phyloP scores from a whole-genome alignment of 2,113 vertebrate species.

The Hyla sarda region DNA sequence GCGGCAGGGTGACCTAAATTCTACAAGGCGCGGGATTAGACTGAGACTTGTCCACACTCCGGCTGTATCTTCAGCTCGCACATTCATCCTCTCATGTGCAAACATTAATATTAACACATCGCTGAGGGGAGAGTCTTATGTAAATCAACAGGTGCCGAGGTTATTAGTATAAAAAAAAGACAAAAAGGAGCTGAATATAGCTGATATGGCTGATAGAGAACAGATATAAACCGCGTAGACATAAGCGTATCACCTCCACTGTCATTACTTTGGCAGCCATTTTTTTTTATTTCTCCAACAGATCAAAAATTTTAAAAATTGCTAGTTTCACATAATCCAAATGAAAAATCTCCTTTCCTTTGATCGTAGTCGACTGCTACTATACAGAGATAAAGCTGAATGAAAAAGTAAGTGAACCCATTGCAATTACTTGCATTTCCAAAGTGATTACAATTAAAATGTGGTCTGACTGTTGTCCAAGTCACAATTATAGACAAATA shows the following conservation, averaged over 20 bases:
- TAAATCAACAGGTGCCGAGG: background rate
- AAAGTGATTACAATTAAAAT: no score
- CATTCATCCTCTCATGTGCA: background rate
- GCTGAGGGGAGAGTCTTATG: conserved; percentile 3
- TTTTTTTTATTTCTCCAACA: background rate
- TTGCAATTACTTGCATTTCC: no score
- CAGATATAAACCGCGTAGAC: background rate
- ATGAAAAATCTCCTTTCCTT: no score
- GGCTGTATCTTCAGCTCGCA: background rate
- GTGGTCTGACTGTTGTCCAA: no score
- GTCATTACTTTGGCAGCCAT: no score
- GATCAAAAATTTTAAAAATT: background rate
- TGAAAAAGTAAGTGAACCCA: no score
- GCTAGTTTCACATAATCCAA: background rate
- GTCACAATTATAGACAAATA: no score
- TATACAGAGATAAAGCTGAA: no score
- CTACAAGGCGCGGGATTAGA: background rate
- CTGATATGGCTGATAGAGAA: background rate
- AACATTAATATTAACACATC: conserved; percentile 33
- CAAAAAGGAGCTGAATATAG: background rate
- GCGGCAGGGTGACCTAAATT: conserved; percentile 23
- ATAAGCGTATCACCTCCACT: background rate
- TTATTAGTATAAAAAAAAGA: background rate
- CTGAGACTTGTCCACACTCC: background rate
- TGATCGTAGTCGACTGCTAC: no score